Evolutionary conservation across 2,113 vertebrate species (phyloP), one percentile per base, ranked within the genome.

Genomic region (Sprattus sprattus): DNA sequence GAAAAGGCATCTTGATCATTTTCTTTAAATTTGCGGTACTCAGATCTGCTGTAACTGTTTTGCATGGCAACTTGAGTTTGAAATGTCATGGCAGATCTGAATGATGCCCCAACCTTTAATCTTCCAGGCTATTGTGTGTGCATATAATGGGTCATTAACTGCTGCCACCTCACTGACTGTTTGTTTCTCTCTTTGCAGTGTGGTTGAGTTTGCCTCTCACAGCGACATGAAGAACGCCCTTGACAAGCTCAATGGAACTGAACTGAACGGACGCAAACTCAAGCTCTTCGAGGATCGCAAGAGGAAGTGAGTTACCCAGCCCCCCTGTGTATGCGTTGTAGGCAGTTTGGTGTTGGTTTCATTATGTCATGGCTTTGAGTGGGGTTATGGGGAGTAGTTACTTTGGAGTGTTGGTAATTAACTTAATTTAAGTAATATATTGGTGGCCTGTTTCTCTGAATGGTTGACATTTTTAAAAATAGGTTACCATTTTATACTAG

Each of bases 211-310:
- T 94, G 95, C 97, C 28, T 96, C 97, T 13, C 97, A 96, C 11
- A 96, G 96, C 89, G 97, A 98, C 87, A 96, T 98, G 97, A 98
- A 97, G 95, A 97, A 96, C 18, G 97, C 97, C 86, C 94, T 98
- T 89, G 94, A 97, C 84, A 98, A 98, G 90, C 89, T 98, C 54
- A 95, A 98, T 83, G 97, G 97, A 28, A 96, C 96, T 3, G 97
- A 98, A 46, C 93, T 98, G 88, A 97, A 97, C 52, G 97, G 97
- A 28, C 97, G 97, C 86, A 97, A 97, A 85, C 94, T 98, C 86
- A 97, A 97, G 89, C 93, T 98, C 88, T 96, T 92, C 88, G 97
- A 98, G 92, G 97, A 98, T 90, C 95, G 96, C 89, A 96, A 96
- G 91, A 95, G 95, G 82, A 95, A 95, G 97, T 97, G 88, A 84